Evolutionary conservation across 2,888 invertebrate genomes (phyloP), one percentile per base, ranked within the genome.

Genomic region (Meghimatium bilineatum): DNA sequence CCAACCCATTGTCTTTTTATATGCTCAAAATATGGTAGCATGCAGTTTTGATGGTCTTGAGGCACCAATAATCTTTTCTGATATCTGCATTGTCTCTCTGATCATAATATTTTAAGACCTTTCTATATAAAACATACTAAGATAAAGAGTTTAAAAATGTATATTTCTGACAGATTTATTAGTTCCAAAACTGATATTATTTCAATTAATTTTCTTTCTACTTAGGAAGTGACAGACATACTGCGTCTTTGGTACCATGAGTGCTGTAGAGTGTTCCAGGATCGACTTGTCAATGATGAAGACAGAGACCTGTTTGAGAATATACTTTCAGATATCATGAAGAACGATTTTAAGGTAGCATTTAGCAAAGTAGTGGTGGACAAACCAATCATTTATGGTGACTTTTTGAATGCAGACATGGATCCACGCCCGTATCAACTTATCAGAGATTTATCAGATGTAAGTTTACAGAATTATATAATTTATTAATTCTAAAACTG

Each of bases 351-450:
- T 88, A 91, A 94, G 0, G 94, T 89, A 5, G 94, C 95, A 44
- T 90, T 95, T 0, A 88, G 92, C 0, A 93, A 94, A 0, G 94
- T 95, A 0, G 88, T 96, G 1, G 95, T 95, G 0, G 93, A 92
- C 0, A 93, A 94, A 8, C 92, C 95, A 14, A 94, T 96, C 90
- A 93, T 96, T 84, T 96, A 95, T 90, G 96, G 96, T 0, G 96
- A 96, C 91, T 96, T 96, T 90, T 88, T 93, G 88, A 85, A 89
- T 14, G 87, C 87, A 72, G 86, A 85, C 60, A 95, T 90, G n/a
- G 93, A 93, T 60, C 91, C 91, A 85, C 90, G 94, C 87, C 95
- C 95, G 67, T 97, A 97, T 91, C 88, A 94, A 2, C 95, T 96
- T 90, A 96, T 96, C 79, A 94, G 92, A 0, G 95, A 96, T 90